phyloP scores from a whole-genome alignment of 2,797 vertebrate genomes.

The Botia kubotai region DNA sequence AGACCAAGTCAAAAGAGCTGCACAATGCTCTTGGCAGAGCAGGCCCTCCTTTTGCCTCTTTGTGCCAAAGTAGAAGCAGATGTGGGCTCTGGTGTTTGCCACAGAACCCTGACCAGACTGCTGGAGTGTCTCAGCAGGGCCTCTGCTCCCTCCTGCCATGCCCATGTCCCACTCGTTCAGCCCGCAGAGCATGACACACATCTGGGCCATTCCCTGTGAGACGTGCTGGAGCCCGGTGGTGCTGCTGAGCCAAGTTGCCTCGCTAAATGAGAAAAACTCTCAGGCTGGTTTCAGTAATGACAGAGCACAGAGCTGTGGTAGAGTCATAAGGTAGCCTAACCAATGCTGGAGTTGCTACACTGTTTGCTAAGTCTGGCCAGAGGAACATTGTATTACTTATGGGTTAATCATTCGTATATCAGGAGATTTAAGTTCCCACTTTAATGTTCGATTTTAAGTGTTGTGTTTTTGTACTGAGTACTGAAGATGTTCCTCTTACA shows the following conservation, averaged over 20 bases:
- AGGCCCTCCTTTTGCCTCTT: constrained; percentile 69
- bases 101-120: constrained; percentile 63
- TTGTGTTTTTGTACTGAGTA: background rate
- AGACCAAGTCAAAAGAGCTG: constrained; percentile 73
- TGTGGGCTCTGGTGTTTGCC: constrained; percentile 72
- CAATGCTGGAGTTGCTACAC: background rate
- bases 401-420: background rate
- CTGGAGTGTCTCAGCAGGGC: constrained; percentile 62
- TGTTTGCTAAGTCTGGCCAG: background rate
- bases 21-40: constrained; percentile 78
- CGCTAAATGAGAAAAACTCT: constrained; percentile 46
- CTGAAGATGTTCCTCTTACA: background rate
- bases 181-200: constrained; percentile 66
- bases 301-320: constrained; percentile 26
- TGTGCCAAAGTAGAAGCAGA: constrained; percentile 83
- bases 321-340: constrained; percentile 26
- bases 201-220: constrained; percentile 59
- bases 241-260: constrained; percentile 48
- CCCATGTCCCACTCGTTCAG: constrained; percentile 59
- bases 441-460: background rate
- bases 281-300: constrained; percentile 12
- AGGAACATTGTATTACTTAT: background rate
- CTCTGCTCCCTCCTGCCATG: constrained; percentile 57
- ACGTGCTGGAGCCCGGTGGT: constrained; percentile 45
- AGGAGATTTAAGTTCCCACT: background rate